Conservation (phyloP, 2,888 invertebrate genomes). For the Nomada fucata region DNA sequence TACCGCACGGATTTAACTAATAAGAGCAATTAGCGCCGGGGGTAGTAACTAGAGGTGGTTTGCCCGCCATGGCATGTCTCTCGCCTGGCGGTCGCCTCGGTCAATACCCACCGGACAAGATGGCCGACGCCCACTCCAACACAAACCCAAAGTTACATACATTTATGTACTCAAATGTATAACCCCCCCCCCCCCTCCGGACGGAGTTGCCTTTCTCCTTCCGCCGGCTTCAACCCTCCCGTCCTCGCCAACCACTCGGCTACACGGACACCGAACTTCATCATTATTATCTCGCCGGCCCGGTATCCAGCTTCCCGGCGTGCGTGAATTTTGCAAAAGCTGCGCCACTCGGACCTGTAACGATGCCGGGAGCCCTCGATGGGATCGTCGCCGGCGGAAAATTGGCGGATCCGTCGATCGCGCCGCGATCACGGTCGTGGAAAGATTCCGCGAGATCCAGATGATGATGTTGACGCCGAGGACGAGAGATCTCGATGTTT, state of each 20-base stretch:
- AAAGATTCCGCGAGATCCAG: no score
- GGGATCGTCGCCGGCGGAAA: background rate
- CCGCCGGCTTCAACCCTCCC: conserved; percentile 77
- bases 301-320: conserved; percentile 57
- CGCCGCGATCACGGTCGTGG: background rate
- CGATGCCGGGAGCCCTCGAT: conserved; percentile 9
- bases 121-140: conserved; percentile 84
- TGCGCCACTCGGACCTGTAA: conserved; percentile 33
- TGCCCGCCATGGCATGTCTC: conserved; percentile 81
- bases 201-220: conserved; percentile 80
- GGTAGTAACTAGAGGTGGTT: conserved; percentile 80
- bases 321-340: conserved; percentile 71
- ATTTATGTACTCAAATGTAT: conserved; percentile 84
- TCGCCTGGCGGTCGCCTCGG: conserved; percentile 82
- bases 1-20: conserved; percentile 75
- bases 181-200: conserved; percentile 80
- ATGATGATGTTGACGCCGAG: no score
- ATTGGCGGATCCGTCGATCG: conserved; percentile 4
- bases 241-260: conserved; percentile 79
- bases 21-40: conserved; percentile 82
- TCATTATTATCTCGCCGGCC: conserved; percentile 82
- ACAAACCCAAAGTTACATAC: conserved; percentile 84
- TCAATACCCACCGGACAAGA: conserved; percentile 85
- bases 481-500: no score
- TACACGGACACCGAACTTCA: conserved; percentile 83